Evolutionary conservation across 2,888 invertebrate species (phyloP), one percentile per base, ranked within the genome.

Genomic region (Eugnorisma glareosa): DNA sequence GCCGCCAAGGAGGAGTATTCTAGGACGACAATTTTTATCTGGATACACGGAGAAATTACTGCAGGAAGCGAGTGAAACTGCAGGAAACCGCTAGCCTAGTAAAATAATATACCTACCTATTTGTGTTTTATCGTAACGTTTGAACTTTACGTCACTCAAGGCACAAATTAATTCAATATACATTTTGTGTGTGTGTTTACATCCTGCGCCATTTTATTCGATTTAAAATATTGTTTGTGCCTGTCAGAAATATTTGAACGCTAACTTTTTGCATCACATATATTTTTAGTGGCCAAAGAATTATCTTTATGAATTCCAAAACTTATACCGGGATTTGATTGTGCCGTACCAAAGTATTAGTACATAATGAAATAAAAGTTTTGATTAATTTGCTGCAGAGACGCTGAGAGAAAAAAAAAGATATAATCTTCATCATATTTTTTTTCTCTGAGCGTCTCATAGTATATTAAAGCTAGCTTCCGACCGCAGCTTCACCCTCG

Each of bases 161-260:
- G 24, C 61, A 40, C 59, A 13, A 69, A 79, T 86, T 82, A 68
- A 73, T 79, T 78, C 66, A 79, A 82, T 77, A 66, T 51, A 66
- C 64, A 79, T 75, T 79, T 67, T n/a, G 31, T 75, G 77, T 67
- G n/a, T 35, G 24, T 74, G 57, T 76, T 87, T 63, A 79, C 64
- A 77, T 54, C 75, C n/a, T 45, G 68, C 28, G 43, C 68, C 73
- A 59, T 75, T 87, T 77, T 87, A 79, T 82, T 84, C 51, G 31
- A 77, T 77, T 79, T 67, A 54, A 69, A 87, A 87, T 82, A 87
- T 67, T 59, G 63, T 64, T 67, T 35, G 63, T 59, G 67, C 45
- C 66, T 84, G 87, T n/a, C 66, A 67, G 69, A 71, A 84, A 84
- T 87, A 75, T 73, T 81, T 72, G 13, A 70, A 59, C 8, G 48